Base-by-base conservation (phyloP, 1,140 invertebrate species). In the Atta cephalotes region DNA sequence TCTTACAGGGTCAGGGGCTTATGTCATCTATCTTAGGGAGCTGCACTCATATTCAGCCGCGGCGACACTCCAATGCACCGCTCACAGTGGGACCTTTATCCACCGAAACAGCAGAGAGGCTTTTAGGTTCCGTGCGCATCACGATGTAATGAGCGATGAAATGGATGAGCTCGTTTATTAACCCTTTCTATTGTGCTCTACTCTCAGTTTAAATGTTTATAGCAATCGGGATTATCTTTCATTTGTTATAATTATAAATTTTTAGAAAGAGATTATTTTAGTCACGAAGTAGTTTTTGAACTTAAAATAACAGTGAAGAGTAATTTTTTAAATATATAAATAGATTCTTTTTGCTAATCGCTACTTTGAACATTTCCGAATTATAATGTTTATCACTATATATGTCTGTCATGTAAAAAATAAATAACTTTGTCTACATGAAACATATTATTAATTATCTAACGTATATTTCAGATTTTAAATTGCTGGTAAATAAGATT, bases 21-120 rank as follows among this genome's bases (percentile, higher is more conserved):
- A 81, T 88, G 88, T 93, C 93, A 93, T 95, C 92, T 92, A 93
- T 94, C 93, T 93, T 93, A 85, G 91, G 89, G 89, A 89, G 88
- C 68, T 92, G 74, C 66, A 21, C 85, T 92, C 91, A 90, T 91
- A 93, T 94, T 94, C 92, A 93, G 74, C 77, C 71, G 56, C 80
- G 87, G 90, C 92, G 93, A 94, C 94, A 92, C 92, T 94, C 70
- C 70, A 92, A 93, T 93, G 93, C 92, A 28, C 87, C 90, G 76
- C 18, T 74, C 45, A 56, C n/a, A 58, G 65, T 58, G 56, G 39
- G 16, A 62, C 82, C 68, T 90, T 90, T 89, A 89, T 90, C 85
- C 58, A 62, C 35, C 35, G 62, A 78, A 86, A 86, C 56, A 49
- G 58, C 49, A 51, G 49, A 14, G 60, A 49, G 28, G 6, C 35